A percentile compares a stretch with the other conserved stretches of the same genome.
Evolutionary conservation across 2,888 invertebrate genomes (phyloP).

Genomic region (Dicycla oo): DNA sequence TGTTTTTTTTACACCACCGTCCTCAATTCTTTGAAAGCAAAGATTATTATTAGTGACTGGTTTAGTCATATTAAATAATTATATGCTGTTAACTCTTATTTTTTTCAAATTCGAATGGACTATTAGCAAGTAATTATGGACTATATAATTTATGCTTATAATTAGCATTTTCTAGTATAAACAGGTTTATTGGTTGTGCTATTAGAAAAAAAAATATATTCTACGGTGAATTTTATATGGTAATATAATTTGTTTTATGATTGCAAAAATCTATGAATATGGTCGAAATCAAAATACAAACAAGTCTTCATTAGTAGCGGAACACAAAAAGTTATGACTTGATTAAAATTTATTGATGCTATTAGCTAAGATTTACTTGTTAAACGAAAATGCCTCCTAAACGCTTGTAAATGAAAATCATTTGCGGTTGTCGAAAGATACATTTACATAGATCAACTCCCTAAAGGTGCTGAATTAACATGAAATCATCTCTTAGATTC

Average conservation of each 20-base stretch:
- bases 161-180: constrained; percentile 57
- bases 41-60: constrained; percentile 42
- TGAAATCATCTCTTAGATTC: background rate
- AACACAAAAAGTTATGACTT: constrained; percentile 11
- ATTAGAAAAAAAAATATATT: constrained; percentile 40
- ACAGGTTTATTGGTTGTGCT: constrained; percentile 32
- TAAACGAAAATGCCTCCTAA: background rate
- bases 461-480: background rate
- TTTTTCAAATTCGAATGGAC: constrained; percentile 41
- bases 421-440: background rate
- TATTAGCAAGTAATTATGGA: constrained; percentile 61
- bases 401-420: background rate
- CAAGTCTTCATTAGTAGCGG: constrained; percentile 34
- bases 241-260: constrained; percentile 44
- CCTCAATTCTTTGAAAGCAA: constrained; percentile 10
- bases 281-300: constrained; percentile 29
- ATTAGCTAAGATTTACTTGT: background rate
- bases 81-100: constrained; percentile 47
- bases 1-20: constrained; percentile 6
- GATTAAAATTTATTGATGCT: constrained; percentile 24
- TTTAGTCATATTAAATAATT: constrained; percentile 48
- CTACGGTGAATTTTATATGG: constrained; percentile 39
- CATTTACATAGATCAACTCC: background rate
- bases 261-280: constrained; percentile 23
- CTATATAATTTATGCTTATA: constrained; percentile 63